Percentiles rank a stretch among this genome's conserved stretches.
Evolutionary conservation across 2,797 vertebrate species (phyloP).

Genomic region (Sebastes alutus): DNA sequence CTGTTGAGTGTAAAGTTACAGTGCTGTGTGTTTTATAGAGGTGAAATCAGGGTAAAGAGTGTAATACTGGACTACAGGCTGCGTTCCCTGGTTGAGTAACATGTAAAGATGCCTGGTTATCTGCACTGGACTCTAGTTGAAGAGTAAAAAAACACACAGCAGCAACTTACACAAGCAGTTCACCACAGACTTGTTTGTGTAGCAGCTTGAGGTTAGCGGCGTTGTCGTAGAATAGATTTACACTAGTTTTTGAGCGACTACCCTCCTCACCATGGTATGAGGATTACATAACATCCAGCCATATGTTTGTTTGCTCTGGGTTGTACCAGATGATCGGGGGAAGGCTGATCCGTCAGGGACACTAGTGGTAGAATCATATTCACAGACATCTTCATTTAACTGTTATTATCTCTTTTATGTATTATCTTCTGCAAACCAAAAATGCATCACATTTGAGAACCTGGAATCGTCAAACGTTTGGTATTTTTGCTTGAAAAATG

Average conservation of each 20-base stretch:
- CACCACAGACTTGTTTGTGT: constrained; percentile 1
- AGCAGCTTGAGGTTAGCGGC: background rate
- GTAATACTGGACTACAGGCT: background rate
- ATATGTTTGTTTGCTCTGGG: constrained; percentile 3
- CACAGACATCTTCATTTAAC: background rate
- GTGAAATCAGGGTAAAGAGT: constrained; percentile 21
- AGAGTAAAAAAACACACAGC: background rate
- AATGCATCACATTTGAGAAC: too few relatives aligned
- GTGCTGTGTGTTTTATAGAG: constrained; percentile 20
- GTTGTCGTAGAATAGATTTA: background rate
- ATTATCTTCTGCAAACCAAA: background rate
- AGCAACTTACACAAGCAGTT: background rate
- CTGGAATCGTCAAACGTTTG: too few relatives aligned
- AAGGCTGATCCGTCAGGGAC: background rate
- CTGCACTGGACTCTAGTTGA: background rate
- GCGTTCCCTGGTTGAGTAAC: background rate
- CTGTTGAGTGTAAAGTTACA: constrained; percentile 7
- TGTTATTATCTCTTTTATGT: background rate
- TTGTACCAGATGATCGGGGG: background rate
- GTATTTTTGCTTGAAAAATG: too few relatives aligned
- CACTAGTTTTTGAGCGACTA: background rate
- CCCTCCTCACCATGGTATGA: background rate
- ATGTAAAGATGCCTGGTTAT: background rate
- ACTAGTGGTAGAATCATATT: background rate
- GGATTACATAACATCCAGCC: constrained; percentile 13